phyloP scores from a whole-genome alignment of 2,113 vertebrate genomes.

The Peromyscus maniculatus region DNA sequence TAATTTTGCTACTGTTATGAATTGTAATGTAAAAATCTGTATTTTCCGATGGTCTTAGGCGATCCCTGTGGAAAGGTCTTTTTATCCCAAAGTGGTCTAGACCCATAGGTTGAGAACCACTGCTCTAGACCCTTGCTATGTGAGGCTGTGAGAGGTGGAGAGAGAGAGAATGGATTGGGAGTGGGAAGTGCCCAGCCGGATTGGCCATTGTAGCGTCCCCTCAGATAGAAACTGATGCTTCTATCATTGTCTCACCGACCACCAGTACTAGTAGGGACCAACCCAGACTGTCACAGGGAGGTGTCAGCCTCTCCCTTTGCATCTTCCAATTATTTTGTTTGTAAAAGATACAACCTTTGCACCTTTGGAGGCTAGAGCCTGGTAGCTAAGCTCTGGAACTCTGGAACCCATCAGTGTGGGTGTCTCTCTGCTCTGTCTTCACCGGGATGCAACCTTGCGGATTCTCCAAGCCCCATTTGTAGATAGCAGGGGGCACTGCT shows the following conservation, averaged over 20 bases:
- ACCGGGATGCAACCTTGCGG: accelerated
- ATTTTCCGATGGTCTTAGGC: neutral
- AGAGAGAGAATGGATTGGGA: neutral
- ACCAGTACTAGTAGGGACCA: accelerated
- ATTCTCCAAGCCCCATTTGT: neutral
- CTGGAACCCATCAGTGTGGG: neutral
- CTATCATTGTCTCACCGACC: accelerated
- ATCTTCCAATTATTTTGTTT: accelerated
- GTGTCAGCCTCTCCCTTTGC: neutral
- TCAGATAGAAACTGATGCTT: neutral
- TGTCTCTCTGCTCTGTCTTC: neutral
- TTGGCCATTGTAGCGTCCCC: accelerated
- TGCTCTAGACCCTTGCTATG: neutral
- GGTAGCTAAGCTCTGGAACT: neutral
- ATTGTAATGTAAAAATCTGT: neutral
- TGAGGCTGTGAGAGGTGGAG: neutral
- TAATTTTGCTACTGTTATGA: neutral
- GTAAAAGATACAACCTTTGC: accelerated
- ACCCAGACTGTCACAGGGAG: accelerated
- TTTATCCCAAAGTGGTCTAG: neutral
- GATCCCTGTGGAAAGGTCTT: neutral
- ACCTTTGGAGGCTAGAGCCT: neutral
- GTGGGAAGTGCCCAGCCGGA: neutral
- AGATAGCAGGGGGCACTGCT: accelerated
- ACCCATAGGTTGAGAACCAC: neutral